A percentile compares a stretch with the other conserved stretches of the same genome.
phyloP scores from a whole-genome alignment of 37 sponge, comb jelly and placozoan genomes.

The Cladorhizidae sp. region DNA sequence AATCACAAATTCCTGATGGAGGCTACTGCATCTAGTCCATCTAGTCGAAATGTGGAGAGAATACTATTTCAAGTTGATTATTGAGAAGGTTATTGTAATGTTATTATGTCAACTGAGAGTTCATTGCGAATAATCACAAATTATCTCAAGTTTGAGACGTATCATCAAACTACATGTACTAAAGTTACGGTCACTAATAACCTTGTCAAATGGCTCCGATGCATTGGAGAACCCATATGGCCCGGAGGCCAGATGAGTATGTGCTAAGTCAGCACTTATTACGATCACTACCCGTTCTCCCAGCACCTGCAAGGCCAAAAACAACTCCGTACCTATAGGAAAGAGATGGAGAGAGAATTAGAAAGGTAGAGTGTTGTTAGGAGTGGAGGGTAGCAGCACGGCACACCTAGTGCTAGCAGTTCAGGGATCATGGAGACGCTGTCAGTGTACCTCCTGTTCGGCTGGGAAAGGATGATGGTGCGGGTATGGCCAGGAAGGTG shows the following conservation, averaged over 20 bases:
- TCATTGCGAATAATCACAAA: too few species aligned
- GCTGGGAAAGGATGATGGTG: slow-evolving; percentile 66
- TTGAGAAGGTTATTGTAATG: too few species aligned
- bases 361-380: not conserved
- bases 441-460: slow-evolving; percentile 63
- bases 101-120: too few species aligned
- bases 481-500: not conserved
- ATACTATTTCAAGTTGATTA: too few species aligned
- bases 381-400: not conserved
- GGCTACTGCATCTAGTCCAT: too few species aligned
- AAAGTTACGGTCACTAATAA: not conserved
- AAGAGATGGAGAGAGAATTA: slow-evolving; percentile 1
- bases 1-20: too few species aligned
- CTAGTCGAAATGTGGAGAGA: too few species aligned
- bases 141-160: too few species aligned
- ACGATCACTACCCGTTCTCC: slow-evolving; percentile 49
- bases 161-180: not conserved
- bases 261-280: slow-evolving; percentile 78
- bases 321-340: slow-evolving; percentile 20
- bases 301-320: slow-evolving; percentile 15
- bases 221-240: slow-evolving; percentile 83
- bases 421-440: slow-evolving; percentile 74
- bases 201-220: slow-evolving; percentile 76
- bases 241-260: slow-evolving; percentile 67
- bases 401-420: slow-evolving; percentile 44